phyloP scores from a whole-genome alignment of 2,113 vertebrate genomes.

The Saccopteryx leptura region DNA sequence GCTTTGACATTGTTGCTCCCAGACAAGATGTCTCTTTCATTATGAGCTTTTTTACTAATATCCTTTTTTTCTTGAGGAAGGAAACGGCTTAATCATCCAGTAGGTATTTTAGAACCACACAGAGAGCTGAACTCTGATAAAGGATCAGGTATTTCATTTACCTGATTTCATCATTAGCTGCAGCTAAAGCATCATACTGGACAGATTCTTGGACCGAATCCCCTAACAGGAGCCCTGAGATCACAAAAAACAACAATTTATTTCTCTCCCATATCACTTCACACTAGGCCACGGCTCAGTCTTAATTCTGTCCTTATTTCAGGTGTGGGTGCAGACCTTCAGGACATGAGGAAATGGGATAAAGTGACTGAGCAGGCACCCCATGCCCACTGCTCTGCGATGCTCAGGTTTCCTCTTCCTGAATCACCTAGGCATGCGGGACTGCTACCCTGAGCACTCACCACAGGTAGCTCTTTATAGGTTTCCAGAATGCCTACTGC shows the following conservation, averaged over 20 bases:
- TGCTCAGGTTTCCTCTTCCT: neutral
- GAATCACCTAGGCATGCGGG: accelerated
- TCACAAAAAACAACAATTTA: slow-evolving; percentile 21
- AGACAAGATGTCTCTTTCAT: neutral
- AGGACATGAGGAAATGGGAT: neutral
- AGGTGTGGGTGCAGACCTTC: neutral
- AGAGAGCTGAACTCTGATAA: neutral
- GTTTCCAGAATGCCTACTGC: slow-evolving; percentile 27
- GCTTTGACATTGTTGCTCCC: neutral
- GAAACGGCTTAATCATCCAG: neutral
- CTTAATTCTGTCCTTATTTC: slow-evolving; percentile 25
- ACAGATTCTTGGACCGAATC: slow-evolving; percentile 43
- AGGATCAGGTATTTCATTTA: neutral
- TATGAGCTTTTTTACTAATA: neutral
- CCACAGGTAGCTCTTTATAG: neutral
- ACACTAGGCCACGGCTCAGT: neutral
- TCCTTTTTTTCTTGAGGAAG: neutral
- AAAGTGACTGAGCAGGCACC: neutral
- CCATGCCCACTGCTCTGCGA: neutral
- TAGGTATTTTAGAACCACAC: neutral
- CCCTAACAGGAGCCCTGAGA: neutral
- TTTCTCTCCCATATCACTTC: slow-evolving; percentile 38
- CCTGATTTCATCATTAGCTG: neutral
- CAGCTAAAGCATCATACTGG: neutral
- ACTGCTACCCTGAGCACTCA: neutral